Evolutionary conservation across 2,888 invertebrate species (phyloP).

Genomic region (Biston stratarius): DNA sequence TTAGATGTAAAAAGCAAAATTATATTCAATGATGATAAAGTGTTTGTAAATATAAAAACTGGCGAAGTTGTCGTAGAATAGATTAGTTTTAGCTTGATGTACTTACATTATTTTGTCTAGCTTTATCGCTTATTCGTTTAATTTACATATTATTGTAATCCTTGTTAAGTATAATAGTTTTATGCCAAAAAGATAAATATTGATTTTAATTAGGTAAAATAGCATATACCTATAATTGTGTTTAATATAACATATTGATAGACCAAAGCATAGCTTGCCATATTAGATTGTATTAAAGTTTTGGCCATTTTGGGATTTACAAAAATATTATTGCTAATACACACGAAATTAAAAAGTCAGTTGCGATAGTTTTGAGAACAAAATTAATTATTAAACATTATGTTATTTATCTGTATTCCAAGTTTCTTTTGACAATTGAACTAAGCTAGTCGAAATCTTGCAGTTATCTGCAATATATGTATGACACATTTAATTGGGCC

Average conservation of each 20-base stretch:
- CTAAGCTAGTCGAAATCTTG: constrained; percentile 23
- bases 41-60: constrained; percentile 76
- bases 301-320: constrained; percentile 58
- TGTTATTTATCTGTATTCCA: neutral
- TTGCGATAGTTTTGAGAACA: constrained; percentile 1
- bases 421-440: constrained; percentile 9
- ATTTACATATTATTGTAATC: constrained; percentile 12
- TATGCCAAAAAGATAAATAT: constrained; percentile 43
- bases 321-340: constrained; percentile 9
- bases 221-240: neutral
- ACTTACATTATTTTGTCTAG: too few species aligned
- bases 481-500: neutral
- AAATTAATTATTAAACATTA: neutral
- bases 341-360: neutral
- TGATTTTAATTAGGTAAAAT: constrained; percentile 23
- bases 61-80: constrained; percentile 73
- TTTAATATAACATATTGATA: constrained; percentile 56
- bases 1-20: constrained; percentile 65
- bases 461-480: constrained; percentile 4
- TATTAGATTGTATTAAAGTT: constrained; percentile 75
- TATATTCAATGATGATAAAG: constrained; percentile 67
- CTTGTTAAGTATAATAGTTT: constrained; percentile 34
- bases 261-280: constrained; percentile 85
- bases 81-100: constrained; percentile 25
- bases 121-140: neutral